Base-by-base conservation (phyloP, 2,888 invertebrate species). In the Drepanosiphum platanoidis region DNA sequence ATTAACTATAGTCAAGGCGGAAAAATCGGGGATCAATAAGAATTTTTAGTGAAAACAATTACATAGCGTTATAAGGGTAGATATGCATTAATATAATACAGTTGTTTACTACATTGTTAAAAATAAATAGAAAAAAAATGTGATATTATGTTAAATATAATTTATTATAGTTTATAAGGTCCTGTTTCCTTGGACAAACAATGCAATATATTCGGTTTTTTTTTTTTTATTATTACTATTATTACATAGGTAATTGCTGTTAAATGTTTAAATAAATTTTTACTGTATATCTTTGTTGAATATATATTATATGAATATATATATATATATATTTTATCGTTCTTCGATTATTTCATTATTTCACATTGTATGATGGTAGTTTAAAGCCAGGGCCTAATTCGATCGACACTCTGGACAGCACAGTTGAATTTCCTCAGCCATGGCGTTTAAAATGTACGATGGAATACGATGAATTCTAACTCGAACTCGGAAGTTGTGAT, bases 11-110 rank as follows among this genome's bases (percentile, higher is more conserved):
- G 75, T 79, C 66, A 79, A 79, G 64, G 36, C 30, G 42, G 27
- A 79, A 86, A 84, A 66, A 52, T 46, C 42, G 27, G 86, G 78
- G 36, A 86, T 78, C 66, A 86, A 86, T 66, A 84, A 61, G 32
- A 87, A n/a, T n/a, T 70, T 30, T 86, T n/a, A 64, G 39, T 39
- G 27, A n/a, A 0, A 64, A 42, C 64, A 30, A 66, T 42, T n/a
- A 36, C n/a, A n/a, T n/a, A n/a, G n/a, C 27, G 11, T 15, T 64
- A 30, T 42, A n/a, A 22, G 66, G n/a, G 22, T 64, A n/a, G 3
- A 11, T 34, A 79, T 3, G 32, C 32, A 34, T n/a, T 30, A 61
- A 78, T 77, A 8, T 30, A 64, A 30, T 64, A 64, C 11, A 64
- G 46, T 71, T 32, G 30, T 34, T 66, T 7, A 30, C 9, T 61